phyloP scores from a whole-genome alignment of 2,113 vertebrate species.

The Tenrec ecaudatus region DNA sequence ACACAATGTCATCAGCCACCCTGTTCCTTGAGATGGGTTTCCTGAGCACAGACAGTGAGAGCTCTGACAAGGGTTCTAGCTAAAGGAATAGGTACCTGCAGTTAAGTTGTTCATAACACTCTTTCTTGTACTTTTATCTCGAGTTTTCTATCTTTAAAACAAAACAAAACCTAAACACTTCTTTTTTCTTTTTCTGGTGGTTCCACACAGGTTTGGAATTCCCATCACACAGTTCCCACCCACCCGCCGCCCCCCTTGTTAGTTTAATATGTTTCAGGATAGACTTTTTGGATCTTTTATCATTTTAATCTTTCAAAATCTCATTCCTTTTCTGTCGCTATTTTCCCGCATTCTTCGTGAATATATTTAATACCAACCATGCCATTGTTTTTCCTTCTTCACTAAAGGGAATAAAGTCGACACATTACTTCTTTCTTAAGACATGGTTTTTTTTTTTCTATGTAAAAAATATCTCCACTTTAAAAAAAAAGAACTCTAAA shows the following conservation, averaged over 20 bases:
- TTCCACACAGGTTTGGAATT: conserved; percentile 57
- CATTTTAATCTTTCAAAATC: neutral
- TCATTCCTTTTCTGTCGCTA: neutral
- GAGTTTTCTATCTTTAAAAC: conserved; percentile 33
- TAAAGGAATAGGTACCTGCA: conserved; percentile 18
- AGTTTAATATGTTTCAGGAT: conserved; percentile 60
- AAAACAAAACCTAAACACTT: too few relatives aligned
- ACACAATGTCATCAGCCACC: conserved; percentile 20
- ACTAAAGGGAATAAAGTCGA: neutral
- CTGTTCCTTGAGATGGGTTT: conserved; percentile 24
- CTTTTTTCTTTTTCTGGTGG: conserved; percentile 20
- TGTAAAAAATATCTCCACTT: conserved; percentile 18
- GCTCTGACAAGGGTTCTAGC: conserved; percentile 7
- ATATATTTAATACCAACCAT: conserved; percentile 10
- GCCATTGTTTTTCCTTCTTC: neutral
- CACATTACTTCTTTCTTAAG: conserved; percentile 40
- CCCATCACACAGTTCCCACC: conserved; percentile 38
- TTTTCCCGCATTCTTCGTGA: conserved; percentile 36
- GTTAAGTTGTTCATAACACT: conserved; percentile 50
- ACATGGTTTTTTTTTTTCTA: neutral
- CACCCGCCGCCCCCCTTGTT: conserved; percentile 67
- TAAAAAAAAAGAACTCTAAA: conserved; percentile 36
- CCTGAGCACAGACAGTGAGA: neutral
- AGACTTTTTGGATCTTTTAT: conserved; percentile 67
- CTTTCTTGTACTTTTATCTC: conserved; percentile 30